These are phyloP conservation scores for Clinocottus analis DNA, from an alignment of 2,113 vertebrate genomes.

Conservation along the genomic window DNA sequence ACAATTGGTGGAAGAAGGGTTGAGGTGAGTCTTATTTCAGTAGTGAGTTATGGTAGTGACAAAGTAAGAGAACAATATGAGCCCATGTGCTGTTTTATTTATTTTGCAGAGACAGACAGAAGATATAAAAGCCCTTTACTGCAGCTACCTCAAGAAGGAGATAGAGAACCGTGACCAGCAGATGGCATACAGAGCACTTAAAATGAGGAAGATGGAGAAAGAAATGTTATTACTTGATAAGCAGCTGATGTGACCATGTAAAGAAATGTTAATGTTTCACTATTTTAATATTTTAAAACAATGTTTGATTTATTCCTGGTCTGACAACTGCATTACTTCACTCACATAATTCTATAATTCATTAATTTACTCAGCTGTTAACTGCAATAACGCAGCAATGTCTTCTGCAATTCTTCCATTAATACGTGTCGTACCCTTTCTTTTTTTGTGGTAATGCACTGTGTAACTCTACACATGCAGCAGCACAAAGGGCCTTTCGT, in stretches of 20 bases:
- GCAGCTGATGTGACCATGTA: slow-evolving; percentile 54
- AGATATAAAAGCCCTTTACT: slow-evolving; percentile 66
- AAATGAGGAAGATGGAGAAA: slow-evolving; percentile 77
- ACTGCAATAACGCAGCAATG: background rate
- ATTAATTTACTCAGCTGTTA: background rate
- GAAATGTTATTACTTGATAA: slow-evolving; percentile 74
- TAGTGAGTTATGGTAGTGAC: background rate
- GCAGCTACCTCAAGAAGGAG: slow-evolving; percentile 73
- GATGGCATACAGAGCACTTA: slow-evolving; percentile 75
- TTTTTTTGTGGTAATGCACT: background rate
- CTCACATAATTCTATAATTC: background rate
- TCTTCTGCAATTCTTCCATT: background rate
- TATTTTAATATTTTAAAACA: background rate
- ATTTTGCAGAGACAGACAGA: slow-evolving; percentile 54
- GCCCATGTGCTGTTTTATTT: background rate
- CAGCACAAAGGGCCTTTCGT: no score
- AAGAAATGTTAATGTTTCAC: background rate
- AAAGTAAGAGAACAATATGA: background rate
- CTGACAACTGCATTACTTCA: background rate
- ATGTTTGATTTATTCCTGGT: slow-evolving; percentile 14
- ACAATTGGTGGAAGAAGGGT: background rate
- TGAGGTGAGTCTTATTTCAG: slow-evolving; percentile 51
- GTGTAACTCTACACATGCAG: background rate
- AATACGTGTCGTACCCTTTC: background rate
- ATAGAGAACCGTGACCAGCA: slow-evolving; percentile 74